Evolutionary conservation across 2,888 invertebrate genomes (phyloP).

Genomic region (Antheraea yamamai): DNA sequence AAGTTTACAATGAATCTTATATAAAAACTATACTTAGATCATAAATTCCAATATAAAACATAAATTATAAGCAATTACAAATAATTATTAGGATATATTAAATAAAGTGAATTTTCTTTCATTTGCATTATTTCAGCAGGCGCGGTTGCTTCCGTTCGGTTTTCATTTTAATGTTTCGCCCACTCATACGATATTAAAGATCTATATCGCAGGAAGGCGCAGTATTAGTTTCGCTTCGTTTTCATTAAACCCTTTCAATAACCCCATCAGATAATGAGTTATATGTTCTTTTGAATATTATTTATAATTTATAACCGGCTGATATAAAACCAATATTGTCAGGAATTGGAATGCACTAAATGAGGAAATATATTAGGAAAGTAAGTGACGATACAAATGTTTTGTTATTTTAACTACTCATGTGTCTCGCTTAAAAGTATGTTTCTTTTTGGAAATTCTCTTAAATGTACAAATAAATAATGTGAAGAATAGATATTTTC

Average conservation of each 20-base stretch:
- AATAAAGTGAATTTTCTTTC: conserved; percentile 11
- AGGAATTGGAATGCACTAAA: no score
- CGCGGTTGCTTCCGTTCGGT: conserved; percentile 66
- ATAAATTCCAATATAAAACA: no score
- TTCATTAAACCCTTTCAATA: conserved; percentile 74
- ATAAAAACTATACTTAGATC: no score
- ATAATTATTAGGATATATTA: conserved; percentile 4
- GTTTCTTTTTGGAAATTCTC: no score
- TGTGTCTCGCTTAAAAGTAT: no score
- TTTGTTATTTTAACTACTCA: no score
- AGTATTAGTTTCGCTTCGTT: conserved; percentile 72
- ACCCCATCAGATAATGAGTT: conserved; percentile 24
- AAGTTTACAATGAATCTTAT: no score
- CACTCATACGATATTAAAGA: conserved; percentile 80
- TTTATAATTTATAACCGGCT: background rate
- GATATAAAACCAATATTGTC: no score
- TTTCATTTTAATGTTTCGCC: conserved; percentile 68
- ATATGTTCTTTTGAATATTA: conserved; percentile 5
- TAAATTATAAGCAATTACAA: background rate
- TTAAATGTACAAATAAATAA: no score
- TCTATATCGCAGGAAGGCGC: conserved; percentile 76
- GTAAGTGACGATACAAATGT: no score
- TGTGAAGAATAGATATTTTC: no score
- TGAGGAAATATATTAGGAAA: no score
- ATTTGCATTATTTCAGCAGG: conserved; percentile 54